These are phyloP conservation scores for Carterocephalus palaemon DNA, from an alignment of 2,888 invertebrate species.

Conservation along the genomic window DNA sequence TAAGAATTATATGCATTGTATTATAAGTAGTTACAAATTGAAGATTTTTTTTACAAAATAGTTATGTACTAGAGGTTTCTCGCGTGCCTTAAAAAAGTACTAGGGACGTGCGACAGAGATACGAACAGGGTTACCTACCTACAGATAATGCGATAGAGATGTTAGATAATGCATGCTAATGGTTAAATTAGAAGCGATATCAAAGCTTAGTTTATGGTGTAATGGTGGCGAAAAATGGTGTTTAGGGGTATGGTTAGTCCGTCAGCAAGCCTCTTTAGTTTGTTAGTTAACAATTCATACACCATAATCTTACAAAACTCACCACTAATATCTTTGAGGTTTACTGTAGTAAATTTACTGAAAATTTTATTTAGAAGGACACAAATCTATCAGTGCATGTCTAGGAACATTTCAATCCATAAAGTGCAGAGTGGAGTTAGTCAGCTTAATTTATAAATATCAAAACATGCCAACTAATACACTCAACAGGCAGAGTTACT, in stretches of 20 bases:
- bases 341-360: constrained; percentile 72
- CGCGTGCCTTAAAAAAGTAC: constrained; percentile 24
- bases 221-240: constrained; percentile 21
- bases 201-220: constrained; percentile 23
- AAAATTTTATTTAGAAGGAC: constrained; percentile 67
- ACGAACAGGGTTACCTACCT: constrained; percentile 6
- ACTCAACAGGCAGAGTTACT: constrained; percentile 54
- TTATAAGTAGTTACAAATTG: background rate
- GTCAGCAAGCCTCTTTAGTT: constrained; percentile 41
- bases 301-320: constrained; percentile 75
- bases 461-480: constrained; percentile 67
- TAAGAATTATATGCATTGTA: no score
- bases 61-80: background rate
- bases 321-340: constrained; percentile 73
- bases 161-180: constrained; percentile 23
- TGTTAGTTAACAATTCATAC: constrained; percentile 57
- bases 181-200: constrained; percentile 21
- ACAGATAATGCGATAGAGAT: constrained; percentile 13
- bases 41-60: background rate
- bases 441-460: constrained; percentile 55
- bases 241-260: constrained; percentile 38
- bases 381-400: constrained; percentile 68
- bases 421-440: constrained; percentile 74
- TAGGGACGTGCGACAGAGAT: constrained; percentile 21
- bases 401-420: constrained; percentile 55